phyloP scores from a whole-genome alignment of 2,888 invertebrate genomes.

The Amblyjoppa proteus region DNA sequence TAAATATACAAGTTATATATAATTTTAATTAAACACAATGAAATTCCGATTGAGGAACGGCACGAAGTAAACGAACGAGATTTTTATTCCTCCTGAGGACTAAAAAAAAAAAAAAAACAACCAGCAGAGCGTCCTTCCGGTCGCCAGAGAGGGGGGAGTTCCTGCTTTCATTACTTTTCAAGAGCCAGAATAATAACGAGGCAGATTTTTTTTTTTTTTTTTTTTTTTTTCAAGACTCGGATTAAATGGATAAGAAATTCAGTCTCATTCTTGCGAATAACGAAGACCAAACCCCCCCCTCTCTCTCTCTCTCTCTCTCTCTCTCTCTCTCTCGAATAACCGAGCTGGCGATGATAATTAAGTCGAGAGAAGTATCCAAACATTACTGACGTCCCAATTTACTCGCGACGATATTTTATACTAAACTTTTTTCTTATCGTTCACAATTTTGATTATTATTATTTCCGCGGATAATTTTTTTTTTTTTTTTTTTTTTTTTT shows the following conservation, averaged over 20 bases:
- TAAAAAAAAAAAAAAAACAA: not conserved
- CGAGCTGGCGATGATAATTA: not conserved
- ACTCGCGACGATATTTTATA: not conserved
- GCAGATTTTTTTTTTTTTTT: not conserved
- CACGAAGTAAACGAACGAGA: not conserved
- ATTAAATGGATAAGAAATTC: slow-evolving; percentile 20
- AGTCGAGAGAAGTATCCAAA: not conserved
- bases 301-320: too few species aligned
- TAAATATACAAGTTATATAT: not conserved
- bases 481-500: too few species aligned
- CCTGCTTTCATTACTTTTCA: slow-evolving; percentile 32
- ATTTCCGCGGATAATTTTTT: too few species aligned
- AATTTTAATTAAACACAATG: not conserved
- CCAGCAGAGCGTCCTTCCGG: slow-evolving; percentile 1
- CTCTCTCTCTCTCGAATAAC: not conserved
- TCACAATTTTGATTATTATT: too few species aligned
- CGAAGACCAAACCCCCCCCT: not conserved
- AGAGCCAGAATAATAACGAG: slow-evolving; percentile 37
- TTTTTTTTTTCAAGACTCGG: not conserved
- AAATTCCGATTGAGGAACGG: not conserved
- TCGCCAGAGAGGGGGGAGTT: not conserved
- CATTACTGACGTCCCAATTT: not conserved
- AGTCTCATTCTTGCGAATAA: slow-evolving; percentile 28
- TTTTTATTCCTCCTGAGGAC: slow-evolving; percentile 20
- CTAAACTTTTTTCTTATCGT: too few species aligned